Evolutionary conservation across 2,888 invertebrate genomes (phyloP), one percentile per base, ranked within the genome.

Genomic region (Eristalinus aeneus): DNA sequence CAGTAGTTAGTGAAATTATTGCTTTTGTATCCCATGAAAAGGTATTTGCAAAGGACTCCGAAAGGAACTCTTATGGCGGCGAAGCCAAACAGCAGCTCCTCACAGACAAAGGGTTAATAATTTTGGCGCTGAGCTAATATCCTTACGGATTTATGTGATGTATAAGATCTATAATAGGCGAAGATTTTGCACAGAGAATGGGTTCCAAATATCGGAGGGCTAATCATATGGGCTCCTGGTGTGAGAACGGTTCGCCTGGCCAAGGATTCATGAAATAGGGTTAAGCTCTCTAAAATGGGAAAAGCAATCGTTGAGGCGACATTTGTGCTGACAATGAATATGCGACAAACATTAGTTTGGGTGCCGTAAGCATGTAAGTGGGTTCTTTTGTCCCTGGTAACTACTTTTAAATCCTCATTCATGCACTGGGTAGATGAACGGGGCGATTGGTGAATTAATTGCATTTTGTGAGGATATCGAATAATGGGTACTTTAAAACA

Each of bases 41-140:
- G 85, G 81, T 85, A 85, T 85, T 85, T 85, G 75, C 72, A 64
- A 81, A 85, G 81, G 85, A 86, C 77, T 77, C 86, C 39, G 27
- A 27, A 74, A 71, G 69, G 77, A 82, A 73, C 82, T 86, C 69
- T 74, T 86, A 82, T 69, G 74, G 69, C 34, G 74, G 69, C 56
- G 82, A 82, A 86, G 86, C 86, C 86, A 86, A 86, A 77, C 56
- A 86, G 73, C 77, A 72, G 56, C 68, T 85, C 63, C 71, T 65
- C 36, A 34, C 78, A 86, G 86, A 86, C 86, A 86, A 82, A 75
- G 86, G 86, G 86, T 86, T 86, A 82, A 86, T 82, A 86, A 86
- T 86, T 86, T 82, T 34, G 58, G 20, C 67, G 82, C 74, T 82
- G 73, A 78, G 86, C 82, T 86, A 82, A 86, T 82, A 86, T 86